phyloP scores from a whole-genome alignment of 2,888 invertebrate species.

The Cryptus armator region DNA sequence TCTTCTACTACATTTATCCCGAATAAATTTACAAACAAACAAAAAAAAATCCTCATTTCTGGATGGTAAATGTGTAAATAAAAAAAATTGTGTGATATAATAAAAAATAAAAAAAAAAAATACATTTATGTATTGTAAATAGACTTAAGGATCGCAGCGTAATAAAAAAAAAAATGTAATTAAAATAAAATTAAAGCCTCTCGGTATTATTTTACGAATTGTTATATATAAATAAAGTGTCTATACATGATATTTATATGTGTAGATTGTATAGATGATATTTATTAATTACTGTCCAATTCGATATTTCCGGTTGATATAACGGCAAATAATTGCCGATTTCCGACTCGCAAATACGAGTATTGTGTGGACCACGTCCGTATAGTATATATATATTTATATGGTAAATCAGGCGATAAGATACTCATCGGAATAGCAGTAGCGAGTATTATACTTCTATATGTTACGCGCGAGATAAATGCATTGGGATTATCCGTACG shows the following conservation, averaged over 20 bases:
- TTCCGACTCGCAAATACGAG: slow-evolving; percentile 55
- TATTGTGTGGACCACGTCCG: slow-evolving; percentile 23
- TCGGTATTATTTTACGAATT: slow-evolving; percentile 38
- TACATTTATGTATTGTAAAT: slow-evolving; percentile 21
- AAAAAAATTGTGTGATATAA: slow-evolving; percentile 13
- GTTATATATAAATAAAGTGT: slow-evolving; percentile 17
- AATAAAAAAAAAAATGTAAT: not conserved
- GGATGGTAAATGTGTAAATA: slow-evolving; percentile 24
- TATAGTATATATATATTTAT: slow-evolving; percentile 52
- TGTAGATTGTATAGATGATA: not conserved
- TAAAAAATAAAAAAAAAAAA: not conserved
- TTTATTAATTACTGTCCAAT: slow-evolving; percentile 22
- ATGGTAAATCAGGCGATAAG: slow-evolving; percentile 23
- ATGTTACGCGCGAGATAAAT: not conserved
- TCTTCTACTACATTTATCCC: not conserved
- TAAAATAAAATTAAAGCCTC: not conserved
- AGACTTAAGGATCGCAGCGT: not conserved
- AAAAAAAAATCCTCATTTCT: slow-evolving; percentile 18
- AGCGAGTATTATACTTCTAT: slow-evolving; percentile 24
- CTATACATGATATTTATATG: slow-evolving; percentile 15
- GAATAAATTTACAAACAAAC: not conserved
- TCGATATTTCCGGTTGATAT: not conserved
- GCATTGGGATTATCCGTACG: slow-evolving; percentile 39
- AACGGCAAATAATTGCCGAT: not conserved
- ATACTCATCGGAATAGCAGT: slow-evolving; percentile 1